Conservation (phyloP, 35 echinoderm and acorn worm genomes). For the Eucidaris tribuloides region DNA sequence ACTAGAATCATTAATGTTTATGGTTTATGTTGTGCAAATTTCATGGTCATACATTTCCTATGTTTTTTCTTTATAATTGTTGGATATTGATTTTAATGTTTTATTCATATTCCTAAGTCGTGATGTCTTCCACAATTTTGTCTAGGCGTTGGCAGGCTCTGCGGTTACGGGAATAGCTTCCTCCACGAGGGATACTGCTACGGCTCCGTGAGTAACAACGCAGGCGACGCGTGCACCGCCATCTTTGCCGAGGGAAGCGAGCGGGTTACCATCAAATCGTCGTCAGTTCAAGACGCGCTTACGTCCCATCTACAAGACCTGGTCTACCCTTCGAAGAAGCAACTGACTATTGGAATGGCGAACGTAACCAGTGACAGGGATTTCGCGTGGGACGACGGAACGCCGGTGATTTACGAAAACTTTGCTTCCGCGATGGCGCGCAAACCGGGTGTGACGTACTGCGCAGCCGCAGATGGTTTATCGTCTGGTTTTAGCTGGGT, state of each 20-base stretch:
- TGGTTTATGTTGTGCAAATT: too few species aligned
- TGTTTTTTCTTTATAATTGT: too few species aligned
- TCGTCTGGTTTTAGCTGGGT: neutral
- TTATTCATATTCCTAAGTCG: too few species aligned
- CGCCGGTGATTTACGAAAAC: neutral
- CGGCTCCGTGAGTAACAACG: neutral
- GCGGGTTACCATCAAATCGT: slow-evolving; percentile 1
- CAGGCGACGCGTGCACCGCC: neutral
- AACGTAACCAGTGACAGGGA: neutral
- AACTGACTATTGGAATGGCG: neutral
- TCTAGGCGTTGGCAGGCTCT: neutral
- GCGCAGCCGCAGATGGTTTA: neutral
- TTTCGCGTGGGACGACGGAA: slow-evolving; percentile 10
- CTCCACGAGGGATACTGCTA: neutral
- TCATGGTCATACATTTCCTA: too few species aligned
- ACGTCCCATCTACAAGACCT: neutral
- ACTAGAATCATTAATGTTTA: too few species aligned
- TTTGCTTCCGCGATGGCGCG: neutral
- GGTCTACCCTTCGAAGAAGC: neutral
- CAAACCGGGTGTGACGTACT: neutral
- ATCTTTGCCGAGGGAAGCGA: slow-evolving; percentile 7
- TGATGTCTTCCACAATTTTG: too few species aligned
- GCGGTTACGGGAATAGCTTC: neutral
- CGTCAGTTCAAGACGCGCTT: neutral
- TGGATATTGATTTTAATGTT: too few species aligned